A percentile compares a stretch with the other conserved stretches of the same genome.
These are phyloP conservation scores for Copidosoma floridanum DNA, from an alignment of 1,140 invertebrate species.

Conservation along the genomic window DNA sequence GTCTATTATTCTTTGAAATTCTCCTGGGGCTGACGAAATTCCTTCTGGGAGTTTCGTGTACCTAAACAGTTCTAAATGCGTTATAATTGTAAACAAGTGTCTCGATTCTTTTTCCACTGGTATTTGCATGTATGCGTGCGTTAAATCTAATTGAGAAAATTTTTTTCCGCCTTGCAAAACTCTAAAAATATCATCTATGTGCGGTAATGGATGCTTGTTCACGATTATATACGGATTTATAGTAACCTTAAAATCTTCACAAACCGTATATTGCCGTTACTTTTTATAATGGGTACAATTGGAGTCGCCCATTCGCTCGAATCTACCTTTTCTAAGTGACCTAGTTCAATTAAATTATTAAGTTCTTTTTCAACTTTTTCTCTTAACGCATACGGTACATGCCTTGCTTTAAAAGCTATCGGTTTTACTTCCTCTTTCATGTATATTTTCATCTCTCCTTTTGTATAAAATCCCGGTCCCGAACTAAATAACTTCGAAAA, in stretches of 20 bases:
- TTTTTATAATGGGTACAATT: conserved; percentile 49
- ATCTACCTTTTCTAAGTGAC: conserved; percentile 16
- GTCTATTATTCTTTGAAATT: conserved; percentile 51
- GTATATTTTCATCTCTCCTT: background rate
- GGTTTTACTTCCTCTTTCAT: background rate
- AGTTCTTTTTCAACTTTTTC: conserved; percentile 25
- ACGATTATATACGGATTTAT: background rate
- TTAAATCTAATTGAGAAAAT: conserved; percentile 11
- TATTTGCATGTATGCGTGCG: conserved; percentile 25
- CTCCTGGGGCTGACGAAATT: conserved; percentile 41
- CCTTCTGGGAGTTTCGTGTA: conserved; percentile 39
- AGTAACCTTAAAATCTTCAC: background rate
- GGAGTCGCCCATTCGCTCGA: conserved; percentile 49
- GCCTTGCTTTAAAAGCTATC: background rate
- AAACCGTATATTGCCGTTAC: conserved; percentile 40
- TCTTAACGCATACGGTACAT: conserved; percentile 20
- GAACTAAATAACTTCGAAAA: background rate
- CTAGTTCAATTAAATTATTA: conserved; percentile 23
- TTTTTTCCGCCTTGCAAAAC: background rate
- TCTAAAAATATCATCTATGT: conserved; percentile 21
- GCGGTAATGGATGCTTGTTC: background rate
- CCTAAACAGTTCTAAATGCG: conserved; percentile 32
- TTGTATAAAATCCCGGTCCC: background rate
- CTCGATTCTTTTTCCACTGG: conserved; percentile 5
- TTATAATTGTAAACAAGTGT: conserved; percentile 24